Conservation (phyloP, 2,113 vertebrate species). For the Dermatemys mawii region DNA sequence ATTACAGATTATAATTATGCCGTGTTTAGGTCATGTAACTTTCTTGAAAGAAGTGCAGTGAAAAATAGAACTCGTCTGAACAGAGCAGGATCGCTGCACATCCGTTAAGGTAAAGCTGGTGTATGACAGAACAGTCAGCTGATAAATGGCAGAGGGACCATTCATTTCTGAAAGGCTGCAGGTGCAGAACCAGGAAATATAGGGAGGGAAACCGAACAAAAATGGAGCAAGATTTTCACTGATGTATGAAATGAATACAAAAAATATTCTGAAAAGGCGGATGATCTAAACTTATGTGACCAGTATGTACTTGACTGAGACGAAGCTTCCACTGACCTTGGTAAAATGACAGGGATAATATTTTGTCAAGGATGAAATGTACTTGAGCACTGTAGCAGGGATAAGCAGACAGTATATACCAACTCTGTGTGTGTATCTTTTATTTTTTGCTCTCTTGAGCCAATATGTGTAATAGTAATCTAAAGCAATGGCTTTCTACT, state of each 20-base stretch:
- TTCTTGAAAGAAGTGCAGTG: conserved; percentile 1
- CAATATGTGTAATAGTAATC: conserved; percentile 15
- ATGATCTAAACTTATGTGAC: not conserved
- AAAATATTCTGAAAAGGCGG: not conserved
- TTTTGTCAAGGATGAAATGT: conserved; percentile 19
- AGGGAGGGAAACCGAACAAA: not conserved
- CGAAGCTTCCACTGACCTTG: not conserved
- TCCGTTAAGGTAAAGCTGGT: not conserved
- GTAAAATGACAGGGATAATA: conserved; percentile 11
- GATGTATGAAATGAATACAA: not conserved
- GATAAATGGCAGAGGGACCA: not conserved
- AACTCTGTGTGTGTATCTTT: not conserved
- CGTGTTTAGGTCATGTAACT: not conserved
- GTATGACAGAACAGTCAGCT: not conserved
- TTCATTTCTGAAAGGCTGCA: not conserved
- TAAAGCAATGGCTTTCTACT: not conserved
- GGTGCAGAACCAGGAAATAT: not conserved
- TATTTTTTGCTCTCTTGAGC: not conserved
- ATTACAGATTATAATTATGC: conserved; percentile 58
- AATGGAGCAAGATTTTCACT: conserved; percentile 1
- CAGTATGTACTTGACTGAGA: not conserved
- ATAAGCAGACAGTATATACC: not conserved
- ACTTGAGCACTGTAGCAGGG: not conserved
- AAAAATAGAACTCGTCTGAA: not conserved
- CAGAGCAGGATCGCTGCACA: not conserved